Evolutionary conservation across 2,797 vertebrate species (phyloP).

Genomic region (Acanthurus leucopareius): DNA sequence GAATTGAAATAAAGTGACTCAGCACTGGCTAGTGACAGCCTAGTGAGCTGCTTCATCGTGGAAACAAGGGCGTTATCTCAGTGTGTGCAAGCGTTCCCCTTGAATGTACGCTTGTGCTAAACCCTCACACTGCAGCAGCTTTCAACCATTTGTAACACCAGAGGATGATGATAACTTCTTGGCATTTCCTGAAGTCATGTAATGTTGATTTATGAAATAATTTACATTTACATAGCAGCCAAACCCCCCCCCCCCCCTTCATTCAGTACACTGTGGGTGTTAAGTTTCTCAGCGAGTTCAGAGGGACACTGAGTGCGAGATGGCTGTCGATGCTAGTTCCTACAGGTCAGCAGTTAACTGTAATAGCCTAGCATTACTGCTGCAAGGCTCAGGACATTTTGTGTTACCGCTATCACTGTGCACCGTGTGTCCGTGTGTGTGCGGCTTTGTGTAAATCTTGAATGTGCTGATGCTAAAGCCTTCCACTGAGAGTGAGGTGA

Average conservation of each 20-base stretch:
- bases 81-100: neutral
- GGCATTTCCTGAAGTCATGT: neutral
- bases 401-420: slow-evolving; percentile 25
- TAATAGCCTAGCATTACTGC: slow-evolving; percentile 52
- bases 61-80: slow-evolving; percentile 33
- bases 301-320: slow-evolving; percentile 32
- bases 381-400: slow-evolving; percentile 50
- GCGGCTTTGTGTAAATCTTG: slow-evolving; percentile 4
- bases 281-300: slow-evolving; percentile 26
- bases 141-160: neutral
- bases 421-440: slow-evolving; percentile 12
- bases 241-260: neutral
- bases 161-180: neutral
- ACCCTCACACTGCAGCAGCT: neutral
- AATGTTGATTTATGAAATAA: neutral
- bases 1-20: slow-evolving; percentile 63
- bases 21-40: slow-evolving; percentile 27
- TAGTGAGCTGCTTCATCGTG: slow-evolving; percentile 35
- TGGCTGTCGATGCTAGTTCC: slow-evolving; percentile 48
- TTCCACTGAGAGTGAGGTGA: slow-evolving; percentile 46
- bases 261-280: slow-evolving; percentile 8
- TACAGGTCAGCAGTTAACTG: slow-evolving; percentile 68
- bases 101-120: neutral
- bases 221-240: neutral
- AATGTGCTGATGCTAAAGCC: slow-evolving; percentile 53